phyloP scores from a whole-genome alignment of 2,888 invertebrate species.

The Acrobasis consociella region DNA sequence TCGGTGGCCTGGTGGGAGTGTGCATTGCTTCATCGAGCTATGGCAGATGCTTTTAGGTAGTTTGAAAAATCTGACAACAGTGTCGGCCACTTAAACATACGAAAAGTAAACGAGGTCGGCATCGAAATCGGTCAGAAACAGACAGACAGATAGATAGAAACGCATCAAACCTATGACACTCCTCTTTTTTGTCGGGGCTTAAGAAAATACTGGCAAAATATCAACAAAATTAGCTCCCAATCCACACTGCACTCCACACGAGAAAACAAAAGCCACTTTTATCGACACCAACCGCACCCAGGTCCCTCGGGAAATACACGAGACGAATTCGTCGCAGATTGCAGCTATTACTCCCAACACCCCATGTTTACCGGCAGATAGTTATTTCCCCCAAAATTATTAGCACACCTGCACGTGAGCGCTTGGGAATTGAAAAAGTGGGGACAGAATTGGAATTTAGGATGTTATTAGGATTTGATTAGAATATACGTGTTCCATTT shows the following conservation, averaged over 20 bases:
- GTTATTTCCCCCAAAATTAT: slow-evolving; percentile 72
- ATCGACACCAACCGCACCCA: slow-evolving; percentile 43
- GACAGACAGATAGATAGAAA: no score
- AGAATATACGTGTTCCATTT: slow-evolving; percentile 3
- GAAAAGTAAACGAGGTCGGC: background rate
- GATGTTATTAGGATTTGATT: slow-evolving; percentile 11
- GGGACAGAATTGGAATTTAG: slow-evolving; percentile 60
- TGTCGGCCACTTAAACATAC: background rate
- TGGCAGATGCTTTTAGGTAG: no score
- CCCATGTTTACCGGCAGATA: slow-evolving; percentile 71
- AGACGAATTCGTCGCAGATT: slow-evolving; percentile 68
- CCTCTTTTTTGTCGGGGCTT: no score
- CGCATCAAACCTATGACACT: no score
- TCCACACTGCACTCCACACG: background rate
- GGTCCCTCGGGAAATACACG: slow-evolving; percentile 73
- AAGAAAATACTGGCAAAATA: no score
- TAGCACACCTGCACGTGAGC: slow-evolving; percentile 53
- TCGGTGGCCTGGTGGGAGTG: no score
- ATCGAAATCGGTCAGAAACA: no score
- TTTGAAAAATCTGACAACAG: background rate
- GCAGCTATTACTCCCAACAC: slow-evolving; percentile 74
- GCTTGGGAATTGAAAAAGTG: slow-evolving; percentile 56
- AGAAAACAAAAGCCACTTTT: slow-evolving; percentile 13
- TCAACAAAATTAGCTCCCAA: no score
- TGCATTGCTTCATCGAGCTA: no score